Evolutionary conservation across 2,113 vertebrate genomes (phyloP).

Genomic region (Condylura cristata): DNA sequence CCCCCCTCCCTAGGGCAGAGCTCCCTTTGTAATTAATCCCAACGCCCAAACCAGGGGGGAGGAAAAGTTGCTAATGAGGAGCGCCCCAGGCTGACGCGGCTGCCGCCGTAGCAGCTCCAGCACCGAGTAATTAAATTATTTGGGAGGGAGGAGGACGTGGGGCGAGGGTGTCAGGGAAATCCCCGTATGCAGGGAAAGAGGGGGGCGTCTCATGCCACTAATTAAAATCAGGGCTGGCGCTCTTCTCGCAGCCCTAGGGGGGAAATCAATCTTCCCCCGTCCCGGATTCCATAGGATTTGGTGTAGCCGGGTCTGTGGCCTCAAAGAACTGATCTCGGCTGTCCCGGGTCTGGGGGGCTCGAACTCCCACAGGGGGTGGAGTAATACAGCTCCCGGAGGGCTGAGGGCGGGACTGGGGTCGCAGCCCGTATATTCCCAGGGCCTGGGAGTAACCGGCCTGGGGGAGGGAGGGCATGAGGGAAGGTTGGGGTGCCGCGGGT

Average conservation of each 20-base stretch:
- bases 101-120: conserved; percentile 59
- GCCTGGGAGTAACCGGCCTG: background rate
- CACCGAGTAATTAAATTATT: conserved; percentile 76
- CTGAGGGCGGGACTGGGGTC: background rate
- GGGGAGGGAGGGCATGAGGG: background rate
- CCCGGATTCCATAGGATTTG: conserved; percentile 49
- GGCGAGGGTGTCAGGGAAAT: conserved; percentile 62
- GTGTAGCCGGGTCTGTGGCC: background rate
- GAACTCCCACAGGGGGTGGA: background rate
- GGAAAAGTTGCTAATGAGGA: conserved; percentile 50
- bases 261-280: background rate
- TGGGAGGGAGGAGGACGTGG: background rate
- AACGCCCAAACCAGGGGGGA: conserved; percentile 66
- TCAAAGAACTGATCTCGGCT: background rate
- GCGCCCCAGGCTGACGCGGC: conserved; percentile 64
- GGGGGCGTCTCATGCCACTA: conserved; percentile 46
- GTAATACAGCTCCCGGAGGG: background rate
- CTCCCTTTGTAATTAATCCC: conserved; percentile 80
- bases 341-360: background rate
- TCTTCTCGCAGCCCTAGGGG: conserved; percentile 34
- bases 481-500: too few relatives aligned
- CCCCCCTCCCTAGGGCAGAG: conserved; percentile 30
- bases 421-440: background rate
- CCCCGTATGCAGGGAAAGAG: conserved; percentile 21
- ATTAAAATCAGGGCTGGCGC: conserved; percentile 65